These are phyloP conservation scores for Daubentonia madagascariensis DNA, from an alignment of 2,113 vertebrate genomes.

Conservation along the genomic window DNA sequence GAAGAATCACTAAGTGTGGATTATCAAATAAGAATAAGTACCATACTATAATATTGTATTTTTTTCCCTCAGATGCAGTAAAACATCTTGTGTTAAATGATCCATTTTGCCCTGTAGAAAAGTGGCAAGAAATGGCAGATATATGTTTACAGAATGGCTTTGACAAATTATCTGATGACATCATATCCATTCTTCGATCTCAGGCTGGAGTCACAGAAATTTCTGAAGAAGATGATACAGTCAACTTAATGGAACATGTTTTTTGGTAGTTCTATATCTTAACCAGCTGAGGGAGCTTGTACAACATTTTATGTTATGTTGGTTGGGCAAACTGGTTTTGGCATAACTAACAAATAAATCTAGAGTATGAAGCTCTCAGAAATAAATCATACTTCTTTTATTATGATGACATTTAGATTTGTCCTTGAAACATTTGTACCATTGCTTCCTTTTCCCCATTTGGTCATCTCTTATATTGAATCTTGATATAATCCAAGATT, in stretches of 20 bases:
- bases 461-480: constrained; percentile 30
- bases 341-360: constrained; percentile 61
- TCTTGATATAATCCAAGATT: constrained; percentile 35
- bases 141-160: constrained; percentile 69
- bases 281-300: constrained; percentile 78
- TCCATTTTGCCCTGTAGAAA: constrained; percentile 50
- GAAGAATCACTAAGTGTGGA: not conserved
- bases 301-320: constrained; percentile 36
- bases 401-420: constrained; percentile 40
- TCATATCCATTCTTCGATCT: constrained; percentile 71
- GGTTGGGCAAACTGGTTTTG: constrained; percentile 11
- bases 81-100: constrained; percentile 75
- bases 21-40: constrained; percentile 20
- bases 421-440: not conserved
- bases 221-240: constrained; percentile 40
- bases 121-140: constrained; percentile 69
- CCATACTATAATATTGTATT: not conserved
- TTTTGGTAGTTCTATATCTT: constrained; percentile 72
- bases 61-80: constrained; percentile 50
- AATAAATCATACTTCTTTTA: constrained; percentile 41
- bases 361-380: constrained; percentile 4
- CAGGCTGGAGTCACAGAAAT: constrained; percentile 72
- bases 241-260: constrained; percentile 70
- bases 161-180: constrained; percentile 49
- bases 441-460: not conserved